A percentile compares a stretch with the other conserved stretches of the same genome.
phyloP scores from a whole-genome alignment of 1,140 invertebrate species.

The Drosophila paulistorum region DNA sequence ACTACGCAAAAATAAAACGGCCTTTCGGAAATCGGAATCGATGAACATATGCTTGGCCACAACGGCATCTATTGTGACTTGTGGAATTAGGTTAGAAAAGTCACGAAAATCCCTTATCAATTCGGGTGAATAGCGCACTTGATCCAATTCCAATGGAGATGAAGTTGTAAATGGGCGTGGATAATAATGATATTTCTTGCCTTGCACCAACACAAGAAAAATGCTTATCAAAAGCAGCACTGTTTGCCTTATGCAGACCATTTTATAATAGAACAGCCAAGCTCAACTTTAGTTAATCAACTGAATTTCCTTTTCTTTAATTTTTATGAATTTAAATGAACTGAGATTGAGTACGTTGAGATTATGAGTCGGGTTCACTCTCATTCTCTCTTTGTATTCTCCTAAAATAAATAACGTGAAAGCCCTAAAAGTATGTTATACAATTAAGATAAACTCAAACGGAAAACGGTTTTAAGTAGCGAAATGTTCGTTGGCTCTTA shows the following conservation, averaged over 20 bases:
- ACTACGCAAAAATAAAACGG: constrained; percentile 60
- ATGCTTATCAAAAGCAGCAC: not conserved
- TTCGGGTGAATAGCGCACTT: constrained; percentile 61
- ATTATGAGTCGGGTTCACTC: not conserved
- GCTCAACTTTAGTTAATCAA: not conserved
- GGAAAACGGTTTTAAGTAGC: not conserved
- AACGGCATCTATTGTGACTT: constrained; percentile 53
- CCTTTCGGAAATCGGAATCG: constrained; percentile 70
- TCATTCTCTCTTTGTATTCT: not conserved
- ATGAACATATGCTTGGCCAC: constrained; percentile 69
- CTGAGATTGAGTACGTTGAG: not conserved
- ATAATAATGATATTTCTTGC: constrained; percentile 2
- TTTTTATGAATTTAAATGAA: not conserved
- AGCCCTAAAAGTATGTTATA: not conserved
- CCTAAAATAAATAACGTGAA: not conserved
- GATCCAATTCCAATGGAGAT: not conserved
- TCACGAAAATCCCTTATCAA: constrained; percentile 64
- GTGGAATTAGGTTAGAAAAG: constrained; percentile 63
- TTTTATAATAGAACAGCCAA: not conserved
- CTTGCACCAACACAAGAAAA: not conserved
- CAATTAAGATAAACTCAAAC: not conserved
- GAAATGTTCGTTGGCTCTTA: not conserved
- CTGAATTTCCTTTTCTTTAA: not conserved
- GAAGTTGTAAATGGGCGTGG: not conserved
- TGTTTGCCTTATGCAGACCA: not conserved